A percentile compares a stretch with the other conserved stretches of the same genome.
Evolutionary conservation across 2,113 vertebrate species (phyloP).

Genomic region (Patagioenas fasciata): DNA sequence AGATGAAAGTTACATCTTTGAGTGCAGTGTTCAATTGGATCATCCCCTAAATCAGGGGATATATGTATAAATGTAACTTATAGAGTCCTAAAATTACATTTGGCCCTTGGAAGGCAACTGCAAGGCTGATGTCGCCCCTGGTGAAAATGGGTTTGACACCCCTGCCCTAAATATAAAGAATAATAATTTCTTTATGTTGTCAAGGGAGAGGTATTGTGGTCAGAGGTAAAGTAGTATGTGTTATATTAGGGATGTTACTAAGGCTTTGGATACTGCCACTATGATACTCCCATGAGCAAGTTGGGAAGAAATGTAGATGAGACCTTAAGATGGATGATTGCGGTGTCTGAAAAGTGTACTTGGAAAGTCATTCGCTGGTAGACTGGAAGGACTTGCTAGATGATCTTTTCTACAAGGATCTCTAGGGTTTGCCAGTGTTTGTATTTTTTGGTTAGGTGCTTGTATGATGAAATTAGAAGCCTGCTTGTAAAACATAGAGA

Average conservation of each 20-base stretch:
- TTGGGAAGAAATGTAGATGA: neutral
- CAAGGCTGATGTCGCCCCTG: too few species aligned
- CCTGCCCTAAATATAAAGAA: neutral
- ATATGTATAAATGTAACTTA: too few species aligned
- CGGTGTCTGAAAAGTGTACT: neutral
- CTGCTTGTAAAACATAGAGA: neutral
- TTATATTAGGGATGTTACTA: neutral
- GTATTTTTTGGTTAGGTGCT: neutral
- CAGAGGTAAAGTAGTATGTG: neutral
- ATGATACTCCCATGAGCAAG: neutral
- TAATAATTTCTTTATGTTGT: neutral
- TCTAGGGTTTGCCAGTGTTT: neutral
- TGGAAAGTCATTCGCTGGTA: neutral
- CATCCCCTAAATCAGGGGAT: neutral
- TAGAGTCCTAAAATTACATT: too few species aligned
- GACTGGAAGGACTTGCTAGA: neutral
- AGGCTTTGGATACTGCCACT: neutral
- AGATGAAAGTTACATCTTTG: neutral
- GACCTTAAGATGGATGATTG: neutral
- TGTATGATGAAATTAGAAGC: neutral
- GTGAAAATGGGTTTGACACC: too few species aligned
- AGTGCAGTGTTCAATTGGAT: neutral
- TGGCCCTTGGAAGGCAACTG: too few species aligned
- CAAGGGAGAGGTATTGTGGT: neutral
- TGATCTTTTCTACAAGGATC: neutral